Evolutionary conservation across 2,797 vertebrate species (phyloP).

Genomic region (Gadopsis bispinosus): DNA sequence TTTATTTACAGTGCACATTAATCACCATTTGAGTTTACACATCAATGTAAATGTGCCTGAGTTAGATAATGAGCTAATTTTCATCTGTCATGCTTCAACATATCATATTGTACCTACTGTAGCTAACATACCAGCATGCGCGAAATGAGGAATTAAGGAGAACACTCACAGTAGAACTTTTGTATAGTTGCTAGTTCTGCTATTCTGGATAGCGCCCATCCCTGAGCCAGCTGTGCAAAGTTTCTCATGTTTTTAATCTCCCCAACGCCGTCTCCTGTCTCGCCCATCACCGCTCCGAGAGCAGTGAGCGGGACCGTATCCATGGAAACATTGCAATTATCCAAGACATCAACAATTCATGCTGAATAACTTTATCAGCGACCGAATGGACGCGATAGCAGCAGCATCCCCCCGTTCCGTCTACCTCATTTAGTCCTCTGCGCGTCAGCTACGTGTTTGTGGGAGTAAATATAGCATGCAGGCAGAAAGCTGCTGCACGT

Average conservation of each 20-base stretch:
- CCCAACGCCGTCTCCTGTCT: constrained; percentile 30
- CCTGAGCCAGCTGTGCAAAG: constrained; percentile 51
- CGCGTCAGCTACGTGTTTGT: constrained; percentile 42
- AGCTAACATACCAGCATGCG: constrained; percentile 16
- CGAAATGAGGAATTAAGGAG: constrained; percentile 13
- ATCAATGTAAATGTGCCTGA: too few species aligned
- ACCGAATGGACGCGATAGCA: constrained; percentile 37
- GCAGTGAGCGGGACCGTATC: constrained; percentile 58
- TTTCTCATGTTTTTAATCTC: constrained; percentile 53
- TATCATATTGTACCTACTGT: not conserved
- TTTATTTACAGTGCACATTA: too few species aligned
- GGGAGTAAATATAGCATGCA: constrained; percentile 56
- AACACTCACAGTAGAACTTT: constrained; percentile 11
- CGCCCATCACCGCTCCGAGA: constrained; percentile 57
- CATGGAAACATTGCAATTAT: constrained; percentile 81
- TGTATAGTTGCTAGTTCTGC: constrained; percentile 24
- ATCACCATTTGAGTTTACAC: too few species aligned
- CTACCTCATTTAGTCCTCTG: constrained; percentile 42
- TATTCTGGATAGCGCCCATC: constrained; percentile 34
- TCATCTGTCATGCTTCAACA: too few species aligned
- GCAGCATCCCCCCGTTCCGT: constrained; percentile 18
- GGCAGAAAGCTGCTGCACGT: constrained; percentile 33
- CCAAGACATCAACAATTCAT: constrained; percentile 77
- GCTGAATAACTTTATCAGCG: constrained; percentile 77
- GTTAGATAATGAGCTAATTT: too few species aligned